Evolutionary conservation across 2,888 invertebrate species (phyloP), one percentile per base, ranked within the genome.

Genomic region (Sphinx pinastri): DNA sequence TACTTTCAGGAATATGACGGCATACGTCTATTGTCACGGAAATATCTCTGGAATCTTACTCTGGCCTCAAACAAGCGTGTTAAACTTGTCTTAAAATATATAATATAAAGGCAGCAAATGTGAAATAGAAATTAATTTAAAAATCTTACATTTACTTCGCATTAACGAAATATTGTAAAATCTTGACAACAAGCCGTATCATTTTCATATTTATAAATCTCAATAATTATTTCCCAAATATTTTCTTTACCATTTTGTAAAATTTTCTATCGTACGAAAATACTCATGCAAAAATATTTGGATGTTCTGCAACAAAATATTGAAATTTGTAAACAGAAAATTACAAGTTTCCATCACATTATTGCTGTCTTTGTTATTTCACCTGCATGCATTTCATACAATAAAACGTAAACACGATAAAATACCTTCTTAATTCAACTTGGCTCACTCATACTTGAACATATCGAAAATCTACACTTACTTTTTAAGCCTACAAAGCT

Each of bases 101-200:
- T 85, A 84, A 92, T 91, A 93, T 94, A 93, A 88, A 92, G 91
- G 91, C 87, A 84, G 80, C 82, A 52, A 52, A 57, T 63, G 54
- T 60, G 54, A 60, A 31, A 60, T 19, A 47, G 25, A 68, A 68
- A 47, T 54, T 52, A 60, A 68, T 71, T 71, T 68, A 69, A 75
- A 82, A 87, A 88, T 86, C 78, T 86, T 87, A 85, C 79, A 78
- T 76, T 78, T 87, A 90, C 87, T 94, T 94, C 93, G 93, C 83
- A 67, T 25, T 69, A 76, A 79, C 93, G 93, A 94, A 93, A 91
- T 86, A 90, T 82, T 81, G 88, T 84, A 89, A 90, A 89, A 88
- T 86, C 85, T 73, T 79, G 68, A 71, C 77, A 79, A 73, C 80
- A 81, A 77, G 81, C 77, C 73, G 54, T 66, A 55, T 38, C 68